These are phyloP conservation scores for Cynaeus angustus DNA, from an alignment of 2,888 invertebrate species.

Conservation along the genomic window DNA sequence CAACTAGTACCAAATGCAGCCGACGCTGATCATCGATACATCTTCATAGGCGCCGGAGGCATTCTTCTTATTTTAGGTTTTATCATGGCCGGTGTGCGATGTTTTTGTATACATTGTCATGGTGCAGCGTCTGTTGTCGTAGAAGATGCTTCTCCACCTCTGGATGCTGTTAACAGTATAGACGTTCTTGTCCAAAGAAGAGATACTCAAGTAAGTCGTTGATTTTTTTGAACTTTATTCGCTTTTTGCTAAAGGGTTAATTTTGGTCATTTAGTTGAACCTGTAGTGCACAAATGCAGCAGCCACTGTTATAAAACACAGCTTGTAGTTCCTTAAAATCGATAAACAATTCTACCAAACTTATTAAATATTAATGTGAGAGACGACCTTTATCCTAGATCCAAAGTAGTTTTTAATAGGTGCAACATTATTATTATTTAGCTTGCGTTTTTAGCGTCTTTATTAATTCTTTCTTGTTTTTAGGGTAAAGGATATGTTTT, in stretches of 20 bases:
- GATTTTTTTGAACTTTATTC: neutral
- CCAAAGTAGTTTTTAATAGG: neutral
- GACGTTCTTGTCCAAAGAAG: constrained; percentile 72
- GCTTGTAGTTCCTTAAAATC: constrained; percentile 5
- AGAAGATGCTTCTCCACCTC: constrained; percentile 68
- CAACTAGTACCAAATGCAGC: constrained; percentile 85
- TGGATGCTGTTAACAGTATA: constrained; percentile 74
- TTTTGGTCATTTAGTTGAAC: constrained; percentile 18
- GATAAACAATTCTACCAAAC: no score
- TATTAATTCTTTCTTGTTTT: constrained; percentile 58
- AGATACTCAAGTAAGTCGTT: constrained; percentile 66
- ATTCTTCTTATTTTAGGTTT: constrained; percentile 78
- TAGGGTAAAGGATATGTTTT: constrained; percentile 68
- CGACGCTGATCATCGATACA: constrained; percentile 83
- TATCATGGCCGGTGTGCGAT: constrained; percentile 78
- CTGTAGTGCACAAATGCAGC: constrained; percentile 32
- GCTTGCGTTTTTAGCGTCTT: constrained; percentile 3
- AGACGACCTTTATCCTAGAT: no score
- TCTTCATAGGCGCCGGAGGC: constrained; percentile 80
- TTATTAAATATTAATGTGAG: no score
- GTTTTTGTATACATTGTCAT: constrained; percentile 79
- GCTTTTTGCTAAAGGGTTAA: constrained; percentile 33
- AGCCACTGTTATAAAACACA: constrained; percentile 27
- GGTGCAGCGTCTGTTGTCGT: constrained; percentile 72
- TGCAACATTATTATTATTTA: constrained; percentile 3